Evolutionary conservation across 2,113 vertebrate species (phyloP).

Genomic region (Rhinopithecus roxellana): DNA sequence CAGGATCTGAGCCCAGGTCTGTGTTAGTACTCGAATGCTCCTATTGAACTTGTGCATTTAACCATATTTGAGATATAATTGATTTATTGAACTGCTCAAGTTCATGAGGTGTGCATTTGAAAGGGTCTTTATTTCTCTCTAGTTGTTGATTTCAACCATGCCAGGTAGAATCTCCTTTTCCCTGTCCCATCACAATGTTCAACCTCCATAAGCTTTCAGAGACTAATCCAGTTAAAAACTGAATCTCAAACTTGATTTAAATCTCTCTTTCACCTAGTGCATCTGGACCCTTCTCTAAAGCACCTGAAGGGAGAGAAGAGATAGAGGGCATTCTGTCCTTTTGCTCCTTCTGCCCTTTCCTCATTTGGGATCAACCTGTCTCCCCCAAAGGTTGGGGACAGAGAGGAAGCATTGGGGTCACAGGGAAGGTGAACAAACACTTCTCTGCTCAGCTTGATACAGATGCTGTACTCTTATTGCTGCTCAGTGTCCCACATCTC

Average conservation of each 20-base stretch:
- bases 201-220: not conserved
- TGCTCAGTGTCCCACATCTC: not conserved
- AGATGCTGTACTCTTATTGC: not conserved
- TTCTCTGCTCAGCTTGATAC: rapidly evolving
- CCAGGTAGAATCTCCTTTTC: not conserved
- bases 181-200: not conserved
- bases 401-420: not conserved
- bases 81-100: not conserved
- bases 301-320: not conserved
- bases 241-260: not conserved
- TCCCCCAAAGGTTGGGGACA: not conserved
- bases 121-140: not conserved
- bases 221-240: not conserved
- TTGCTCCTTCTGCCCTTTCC: not conserved
- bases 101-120: not conserved
- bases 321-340: not conserved
- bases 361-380: not conserved
- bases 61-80: not conserved
- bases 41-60: not conserved
- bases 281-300: not conserved
- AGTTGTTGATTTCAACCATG: not conserved
- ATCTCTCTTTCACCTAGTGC: not conserved
- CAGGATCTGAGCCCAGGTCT: not conserved
- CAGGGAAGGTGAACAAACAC: not conserved
- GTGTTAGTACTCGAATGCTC: not conserved